Conservation (phyloP, 2,797 vertebrate genomes). For the Dendrocincla fuliginosa region DNA sequence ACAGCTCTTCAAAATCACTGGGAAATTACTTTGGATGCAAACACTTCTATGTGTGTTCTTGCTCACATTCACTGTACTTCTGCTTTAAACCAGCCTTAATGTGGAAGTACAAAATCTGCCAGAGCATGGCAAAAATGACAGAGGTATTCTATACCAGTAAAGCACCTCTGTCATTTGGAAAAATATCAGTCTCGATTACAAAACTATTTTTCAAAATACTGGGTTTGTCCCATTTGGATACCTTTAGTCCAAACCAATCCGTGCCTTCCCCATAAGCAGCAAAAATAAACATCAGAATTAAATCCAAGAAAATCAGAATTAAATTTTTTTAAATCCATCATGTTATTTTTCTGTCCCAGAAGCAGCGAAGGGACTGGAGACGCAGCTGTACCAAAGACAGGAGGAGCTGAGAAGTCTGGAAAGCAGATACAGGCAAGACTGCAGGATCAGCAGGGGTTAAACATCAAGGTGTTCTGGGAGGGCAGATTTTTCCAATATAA, state of each 20-base stretch:
- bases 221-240: background rate
- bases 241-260: background rate
- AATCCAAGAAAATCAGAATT: background rate
- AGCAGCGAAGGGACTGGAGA: background rate
- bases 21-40: background rate
- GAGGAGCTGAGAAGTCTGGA: background rate
- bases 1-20: background rate
- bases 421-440: background rate
- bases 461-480: background rate
- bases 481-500: background rate
- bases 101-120: background rate
- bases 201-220: background rate
- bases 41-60: background rate
- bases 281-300: background rate
- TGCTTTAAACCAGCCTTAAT: background rate
- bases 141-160: background rate
- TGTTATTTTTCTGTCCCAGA: background rate
- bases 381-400: background rate
- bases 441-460: background rate
- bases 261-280: background rate
- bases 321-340: accelerated
- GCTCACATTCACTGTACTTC: background rate
- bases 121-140: background rate
- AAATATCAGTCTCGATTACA: background rate
- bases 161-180: background rate